Conservation (phyloP, 2,113 vertebrate genomes). For the Casuarius casuarius region DNA sequence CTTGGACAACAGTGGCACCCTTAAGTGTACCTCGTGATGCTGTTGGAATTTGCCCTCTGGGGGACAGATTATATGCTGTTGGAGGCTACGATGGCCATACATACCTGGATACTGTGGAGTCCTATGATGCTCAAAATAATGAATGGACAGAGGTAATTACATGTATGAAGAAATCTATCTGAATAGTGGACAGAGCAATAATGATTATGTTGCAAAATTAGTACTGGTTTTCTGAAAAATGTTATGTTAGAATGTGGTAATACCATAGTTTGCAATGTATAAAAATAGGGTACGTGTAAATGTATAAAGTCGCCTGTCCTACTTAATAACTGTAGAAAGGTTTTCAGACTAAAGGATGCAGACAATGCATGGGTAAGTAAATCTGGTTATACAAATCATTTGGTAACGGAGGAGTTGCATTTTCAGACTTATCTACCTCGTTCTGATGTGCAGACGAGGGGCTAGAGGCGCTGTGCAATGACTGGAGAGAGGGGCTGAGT, state of each 20-base stretch:
- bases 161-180: neutral
- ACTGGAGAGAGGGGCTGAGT: neutral
- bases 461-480: neutral
- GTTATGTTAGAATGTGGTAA: accelerated
- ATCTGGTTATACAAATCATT: accelerated
- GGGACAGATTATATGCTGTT: conserved; percentile 91
- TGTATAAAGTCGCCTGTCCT: neutral
- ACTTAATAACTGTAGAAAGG: accelerated
- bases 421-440: neutral
- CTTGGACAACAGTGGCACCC: conserved; percentile 92
- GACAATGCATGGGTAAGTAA: accelerated
- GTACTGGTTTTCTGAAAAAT: accelerated
- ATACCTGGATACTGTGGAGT: conserved; percentile 92
- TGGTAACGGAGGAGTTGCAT: neutral
- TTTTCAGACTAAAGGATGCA: neutral
- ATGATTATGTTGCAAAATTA: accelerated
- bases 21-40: conserved; percentile 92
- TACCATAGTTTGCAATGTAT: too few species aligned
- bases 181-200: accelerated
- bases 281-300: neutral
- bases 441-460: neutral
- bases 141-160: conserved; percentile 93
- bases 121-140: conserved; percentile 93
- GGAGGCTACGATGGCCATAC: conserved; percentile 94
- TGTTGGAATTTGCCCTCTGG: conserved; percentile 91